Conservation (phyloP, 2,113 vertebrate species). For the Grus americana region DNA sequence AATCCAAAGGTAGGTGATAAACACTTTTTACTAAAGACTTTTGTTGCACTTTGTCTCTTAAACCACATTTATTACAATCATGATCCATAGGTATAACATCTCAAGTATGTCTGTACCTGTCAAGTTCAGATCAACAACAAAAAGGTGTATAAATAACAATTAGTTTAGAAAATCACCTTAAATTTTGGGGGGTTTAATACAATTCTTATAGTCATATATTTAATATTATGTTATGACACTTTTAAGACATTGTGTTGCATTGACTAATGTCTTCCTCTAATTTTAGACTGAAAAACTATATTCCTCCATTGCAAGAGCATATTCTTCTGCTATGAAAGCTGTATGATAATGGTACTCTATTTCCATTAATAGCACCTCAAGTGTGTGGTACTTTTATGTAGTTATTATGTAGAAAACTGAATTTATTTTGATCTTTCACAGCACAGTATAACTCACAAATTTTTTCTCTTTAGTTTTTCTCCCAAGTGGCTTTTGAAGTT, state of each 20-base stretch:
- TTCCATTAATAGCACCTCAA: not conserved
- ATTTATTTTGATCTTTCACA: not conserved
- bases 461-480: not conserved
- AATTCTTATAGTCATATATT: not conserved
- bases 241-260: not conserved
- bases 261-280: not conserved
- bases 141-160: not conserved
- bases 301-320: not conserved
- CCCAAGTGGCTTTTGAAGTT: not conserved
- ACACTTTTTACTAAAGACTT: not conserved
- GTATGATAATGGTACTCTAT: not conserved
- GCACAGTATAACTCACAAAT: not conserved
- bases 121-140: not conserved
- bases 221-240: not conserved
- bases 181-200: not conserved
- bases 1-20: slow-evolving; percentile 83
- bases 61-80: not conserved
- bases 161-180: not conserved
- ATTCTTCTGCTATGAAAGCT: not conserved
- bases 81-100: not conserved
- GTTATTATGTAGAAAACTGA: not conserved
- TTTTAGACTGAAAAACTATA: not conserved
- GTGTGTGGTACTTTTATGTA: not conserved
- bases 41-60: not conserved
- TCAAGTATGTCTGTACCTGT: not conserved